Percentiles rank a stretch among this genome's conserved stretches.
These are phyloP conservation scores for Ceratitis capitata DNA, from an alignment of 1,140 invertebrate species.

Conservation along the genomic window DNA sequence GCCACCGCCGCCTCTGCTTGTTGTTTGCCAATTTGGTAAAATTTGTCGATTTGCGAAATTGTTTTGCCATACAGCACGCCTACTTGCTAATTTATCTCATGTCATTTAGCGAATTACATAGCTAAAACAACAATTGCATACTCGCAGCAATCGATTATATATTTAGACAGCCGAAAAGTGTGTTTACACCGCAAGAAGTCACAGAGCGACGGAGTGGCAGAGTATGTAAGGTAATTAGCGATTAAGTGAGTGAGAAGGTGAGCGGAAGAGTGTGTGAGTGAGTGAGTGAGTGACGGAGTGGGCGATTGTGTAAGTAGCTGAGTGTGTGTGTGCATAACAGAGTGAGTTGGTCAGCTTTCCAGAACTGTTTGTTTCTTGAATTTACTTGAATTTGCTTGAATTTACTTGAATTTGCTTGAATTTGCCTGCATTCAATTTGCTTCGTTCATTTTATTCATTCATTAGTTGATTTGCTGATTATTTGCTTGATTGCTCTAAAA, in stretches of 20 bases:
- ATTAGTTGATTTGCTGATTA: constrained; percentile 15
- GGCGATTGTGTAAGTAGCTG: neutral
- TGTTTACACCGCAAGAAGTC: neutral
- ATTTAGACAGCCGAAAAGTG: neutral
- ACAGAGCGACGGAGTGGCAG: too few relatives aligned
- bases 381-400: too few relatives aligned
- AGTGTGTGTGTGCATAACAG: neutral
- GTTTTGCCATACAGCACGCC: constrained; percentile 6
- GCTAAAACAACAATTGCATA: too few relatives aligned
- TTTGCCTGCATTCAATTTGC: neutral
- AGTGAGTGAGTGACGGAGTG: neutral
- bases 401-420: too few relatives aligned
- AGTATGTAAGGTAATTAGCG: neutral
- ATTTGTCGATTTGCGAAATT: constrained; percentile 16
- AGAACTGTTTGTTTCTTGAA: too few relatives aligned
- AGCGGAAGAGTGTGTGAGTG: neutral
- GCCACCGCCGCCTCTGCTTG: too few relatives aligned
- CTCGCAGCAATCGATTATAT: constrained; percentile 24
- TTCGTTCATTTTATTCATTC: neutral
- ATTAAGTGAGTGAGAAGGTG: neutral
- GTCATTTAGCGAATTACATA: neutral
- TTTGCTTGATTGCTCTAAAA: neutral
- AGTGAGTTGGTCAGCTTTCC: too few relatives aligned
- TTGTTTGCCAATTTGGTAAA: constrained; percentile 10
- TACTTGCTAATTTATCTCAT: constrained; percentile 8